phyloP scores from a whole-genome alignment of 2,888 invertebrate genomes.

The Diplazon laetatorius region DNA sequence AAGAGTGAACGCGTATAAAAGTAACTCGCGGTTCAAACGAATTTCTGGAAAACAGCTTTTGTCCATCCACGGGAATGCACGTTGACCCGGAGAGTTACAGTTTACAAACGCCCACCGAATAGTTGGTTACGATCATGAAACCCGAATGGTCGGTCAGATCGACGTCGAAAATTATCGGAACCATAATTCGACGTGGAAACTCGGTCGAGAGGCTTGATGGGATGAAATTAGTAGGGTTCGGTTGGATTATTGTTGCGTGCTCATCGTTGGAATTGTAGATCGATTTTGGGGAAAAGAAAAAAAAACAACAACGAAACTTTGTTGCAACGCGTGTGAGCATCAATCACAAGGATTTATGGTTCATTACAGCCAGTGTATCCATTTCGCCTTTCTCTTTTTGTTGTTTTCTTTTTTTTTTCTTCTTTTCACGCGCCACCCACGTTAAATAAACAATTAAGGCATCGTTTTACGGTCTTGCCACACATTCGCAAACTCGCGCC shows the following conservation, averaged over 20 bases:
- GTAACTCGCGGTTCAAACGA: slow-evolving; percentile 5
- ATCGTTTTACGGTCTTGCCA: slow-evolving; percentile 48
- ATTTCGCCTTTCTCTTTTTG: background rate
- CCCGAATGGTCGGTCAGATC: background rate
- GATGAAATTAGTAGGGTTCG: slow-evolving; percentile 7
- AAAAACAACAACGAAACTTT: slow-evolving; percentile 3
- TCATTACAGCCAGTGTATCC: slow-evolving; percentile 64
- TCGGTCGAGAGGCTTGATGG: background rate
- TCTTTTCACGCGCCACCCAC: slow-evolving; percentile 11
- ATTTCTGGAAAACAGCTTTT: background rate
- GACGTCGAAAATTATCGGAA: background rate
- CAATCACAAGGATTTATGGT: slow-evolving; percentile 68
- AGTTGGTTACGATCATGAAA: no score
- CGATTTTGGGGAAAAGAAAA: no score
- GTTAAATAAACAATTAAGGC: slow-evolving; percentile 71
- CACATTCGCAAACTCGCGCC: slow-evolving; percentile 8
- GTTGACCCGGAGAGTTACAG: no score
- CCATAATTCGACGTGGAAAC: background rate
- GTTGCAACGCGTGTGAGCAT: slow-evolving; percentile 52
- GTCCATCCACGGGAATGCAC: background rate
- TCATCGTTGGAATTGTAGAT: background rate
- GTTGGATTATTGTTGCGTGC: background rate
- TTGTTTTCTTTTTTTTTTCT: background rate
- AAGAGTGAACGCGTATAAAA: slow-evolving; percentile 45
- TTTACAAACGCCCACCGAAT: no score